Evolutionary conservation across 1,140 invertebrate genomes (phyloP).

Genomic region (Trinorchestia longiramus): DNA sequence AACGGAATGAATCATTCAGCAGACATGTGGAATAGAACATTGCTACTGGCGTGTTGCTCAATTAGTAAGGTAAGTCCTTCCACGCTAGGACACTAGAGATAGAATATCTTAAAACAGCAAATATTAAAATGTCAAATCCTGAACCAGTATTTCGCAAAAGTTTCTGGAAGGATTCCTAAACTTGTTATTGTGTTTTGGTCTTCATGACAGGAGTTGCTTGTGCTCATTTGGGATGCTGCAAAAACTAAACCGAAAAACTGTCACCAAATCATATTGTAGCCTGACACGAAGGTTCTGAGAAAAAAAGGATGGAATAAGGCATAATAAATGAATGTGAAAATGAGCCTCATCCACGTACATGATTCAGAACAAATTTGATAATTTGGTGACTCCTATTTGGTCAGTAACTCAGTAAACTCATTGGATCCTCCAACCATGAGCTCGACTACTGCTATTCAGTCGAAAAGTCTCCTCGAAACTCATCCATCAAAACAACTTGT

Average conservation of each 20-base stretch:
- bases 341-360: not conserved
- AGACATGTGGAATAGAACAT: too few relatives aligned
- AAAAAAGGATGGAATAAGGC: not conserved
- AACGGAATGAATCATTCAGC: too few relatives aligned
- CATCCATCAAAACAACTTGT: not conserved
- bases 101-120: too few relatives aligned
- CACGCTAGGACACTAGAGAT: too few relatives aligned
- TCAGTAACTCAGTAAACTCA: not conserved
- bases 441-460: not conserved
- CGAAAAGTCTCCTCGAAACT: not conserved
- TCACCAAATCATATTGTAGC: not conserved
- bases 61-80: too few relatives aligned
- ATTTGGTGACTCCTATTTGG: too few relatives aligned
- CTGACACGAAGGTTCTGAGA: not conserved
- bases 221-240: not conserved
- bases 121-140: too few relatives aligned
- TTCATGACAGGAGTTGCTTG: not conserved
- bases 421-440: not conserved
- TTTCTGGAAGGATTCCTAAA: too few relatives aligned
- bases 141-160: too few relatives aligned
- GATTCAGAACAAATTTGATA: not conserved
- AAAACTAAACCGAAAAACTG: not conserved
- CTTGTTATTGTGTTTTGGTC: too few relatives aligned
- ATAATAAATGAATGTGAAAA: not conserved
- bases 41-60: too few relatives aligned